Conservation (phyloP, 1,140 invertebrate genomes). For the Drosophila truncata region DNA sequence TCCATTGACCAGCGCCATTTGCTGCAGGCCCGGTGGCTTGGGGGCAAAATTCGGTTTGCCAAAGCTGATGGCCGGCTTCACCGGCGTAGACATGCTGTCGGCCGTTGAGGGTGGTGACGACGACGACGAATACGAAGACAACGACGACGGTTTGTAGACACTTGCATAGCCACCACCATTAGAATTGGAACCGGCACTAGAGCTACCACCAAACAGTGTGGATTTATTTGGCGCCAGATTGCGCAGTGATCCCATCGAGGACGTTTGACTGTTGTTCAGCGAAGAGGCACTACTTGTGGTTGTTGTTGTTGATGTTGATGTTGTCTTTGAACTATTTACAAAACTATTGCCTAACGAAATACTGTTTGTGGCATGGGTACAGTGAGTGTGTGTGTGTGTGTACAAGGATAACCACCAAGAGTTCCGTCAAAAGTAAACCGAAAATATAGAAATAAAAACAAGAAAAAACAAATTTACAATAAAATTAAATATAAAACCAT, state of each 20-base stretch:
- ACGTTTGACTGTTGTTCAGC: conserved; percentile 45
- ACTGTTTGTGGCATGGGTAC: conserved; percentile 52
- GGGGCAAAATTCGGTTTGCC: conserved; percentile 85
- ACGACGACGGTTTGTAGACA: conserved; percentile 28
- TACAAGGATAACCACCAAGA: conserved; percentile 50
- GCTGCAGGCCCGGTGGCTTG: conserved; percentile 82
- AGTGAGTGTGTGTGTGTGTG: conserved; percentile 14
- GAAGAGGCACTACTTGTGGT: conserved; percentile 56
- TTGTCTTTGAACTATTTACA: conserved; percentile 84
- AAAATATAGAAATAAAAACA: conserved; percentile 62
- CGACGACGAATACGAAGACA: conserved; percentile 2
- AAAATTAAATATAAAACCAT: conserved; percentile 29
- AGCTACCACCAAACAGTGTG: conserved; percentile 68
- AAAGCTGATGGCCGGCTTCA: conserved; percentile 75
- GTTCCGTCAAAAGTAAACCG: conserved; percentile 69
- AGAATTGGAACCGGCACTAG: conserved; percentile 31
- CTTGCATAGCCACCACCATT: conserved; percentile 42
- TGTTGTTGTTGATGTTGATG: conserved; percentile 57
- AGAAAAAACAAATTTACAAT: conserved; percentile 43
- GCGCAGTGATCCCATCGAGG: conserved; percentile 59
- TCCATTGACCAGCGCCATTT: conserved; percentile 75
- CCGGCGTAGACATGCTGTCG: conserved; percentile 40
- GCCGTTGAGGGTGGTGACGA: conserved; percentile 28
- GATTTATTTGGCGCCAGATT: conserved; percentile 80
- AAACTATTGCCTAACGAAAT: conserved; percentile 84